Evolutionary conservation across 37 sponge, comb jelly and placozoan genomes (phyloP), one percentile per base, ranked within the genome.

Genomic region (Geodia barretti): DNA sequence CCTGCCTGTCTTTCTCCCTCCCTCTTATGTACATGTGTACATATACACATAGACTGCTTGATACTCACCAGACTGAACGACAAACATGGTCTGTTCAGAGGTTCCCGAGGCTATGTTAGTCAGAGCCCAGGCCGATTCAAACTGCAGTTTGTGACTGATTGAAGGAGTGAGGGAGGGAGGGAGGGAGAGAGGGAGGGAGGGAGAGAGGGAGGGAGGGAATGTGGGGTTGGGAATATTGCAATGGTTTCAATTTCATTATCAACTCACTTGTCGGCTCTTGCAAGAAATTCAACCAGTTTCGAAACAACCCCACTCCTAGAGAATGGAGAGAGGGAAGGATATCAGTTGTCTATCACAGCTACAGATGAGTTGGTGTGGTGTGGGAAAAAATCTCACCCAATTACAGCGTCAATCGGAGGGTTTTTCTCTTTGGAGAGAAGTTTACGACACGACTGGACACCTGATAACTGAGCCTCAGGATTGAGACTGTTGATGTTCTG

Each of bases 71-170:
- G 94, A 79, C n/a, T 95, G 82, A 58, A 98, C 96, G 14, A 98
- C 94, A 41, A 90, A 83, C 30, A 83, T 72, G 7, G 99, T 98
- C 64, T 98, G 99, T 25, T 91, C 87, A 8, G 92, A 91, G 42
- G 72, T 89, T 3, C 99, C 96, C 3, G 96, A 96, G 30, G 99
- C 96, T 23, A 98, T 88, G 89, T 98, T 98, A 29, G 99, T 96
- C 14, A 98, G 88, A 54, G 94, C 96, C 99, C 99, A 98, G 9
- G 96, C 94, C 4, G 99, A 90, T 40, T 98, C 99, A 79, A 95
- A 98, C 79, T 98, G 99, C 0, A 98, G 76, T 59, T 80, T 81
- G 54, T 87, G 83, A n/a, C 85, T 89, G 54, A 77, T 23, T 34
- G 72, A 37, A 41, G 31, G 68, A 54, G 47, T 40, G 19, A 89